Percentiles rank a stretch among this genome's conserved stretches.
Evolutionary conservation across 2,888 invertebrate species (phyloP).

Genomic region (Eilema depressum): DNA sequence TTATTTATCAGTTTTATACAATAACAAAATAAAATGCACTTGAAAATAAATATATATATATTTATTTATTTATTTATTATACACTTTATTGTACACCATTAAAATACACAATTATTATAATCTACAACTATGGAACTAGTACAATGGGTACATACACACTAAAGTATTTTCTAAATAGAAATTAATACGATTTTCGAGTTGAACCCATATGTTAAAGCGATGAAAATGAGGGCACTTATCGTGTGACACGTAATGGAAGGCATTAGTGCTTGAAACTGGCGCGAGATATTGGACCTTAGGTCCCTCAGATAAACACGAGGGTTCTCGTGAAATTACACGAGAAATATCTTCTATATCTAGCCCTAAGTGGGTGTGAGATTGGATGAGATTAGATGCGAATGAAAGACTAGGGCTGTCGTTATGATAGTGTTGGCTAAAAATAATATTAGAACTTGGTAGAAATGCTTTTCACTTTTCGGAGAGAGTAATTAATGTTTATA

Average conservation of each 20-base stretch:
- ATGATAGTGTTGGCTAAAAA: background rate
- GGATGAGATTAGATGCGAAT: background rate
- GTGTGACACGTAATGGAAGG: slow-evolving; percentile 4
- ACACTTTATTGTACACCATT: no score
- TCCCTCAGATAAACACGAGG: background rate
- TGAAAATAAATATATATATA: no score
- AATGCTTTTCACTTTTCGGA: background rate
- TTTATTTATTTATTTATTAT: no score
- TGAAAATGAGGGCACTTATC: slow-evolving; percentile 7
- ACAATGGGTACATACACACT: no score
- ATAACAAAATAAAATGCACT: no score
- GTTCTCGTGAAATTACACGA: background rate
- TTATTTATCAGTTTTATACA: no score
- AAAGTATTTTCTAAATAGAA: background rate
- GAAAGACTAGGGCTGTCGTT: background rate
- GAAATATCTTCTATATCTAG: background rate
- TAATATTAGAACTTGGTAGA: background rate
- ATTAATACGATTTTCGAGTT: background rate
- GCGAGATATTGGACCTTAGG: slow-evolving; percentile 6
- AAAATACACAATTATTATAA: no score
- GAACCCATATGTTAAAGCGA: background rate
- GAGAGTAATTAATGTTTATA: no score
- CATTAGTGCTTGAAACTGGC: background rate
- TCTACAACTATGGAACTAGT: no score
- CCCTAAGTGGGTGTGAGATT: background rate